Base-by-base conservation (phyloP, 1,140 invertebrate species). In the Drusus annulatus region DNA sequence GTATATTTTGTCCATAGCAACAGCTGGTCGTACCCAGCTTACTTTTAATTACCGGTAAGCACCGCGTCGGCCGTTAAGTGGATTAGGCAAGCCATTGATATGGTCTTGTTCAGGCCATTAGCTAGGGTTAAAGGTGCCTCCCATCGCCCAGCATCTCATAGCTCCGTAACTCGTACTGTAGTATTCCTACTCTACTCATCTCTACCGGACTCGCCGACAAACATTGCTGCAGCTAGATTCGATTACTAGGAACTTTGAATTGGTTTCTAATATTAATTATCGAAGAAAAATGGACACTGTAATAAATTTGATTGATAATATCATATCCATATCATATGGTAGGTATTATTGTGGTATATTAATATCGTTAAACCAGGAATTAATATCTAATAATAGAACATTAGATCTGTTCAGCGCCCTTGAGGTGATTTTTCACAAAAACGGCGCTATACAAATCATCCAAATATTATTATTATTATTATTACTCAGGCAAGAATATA, bases 11-110 rank as follows among this genome's bases (percentile, higher is more conserved):
- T 21, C n/a, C n/a, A 23, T 60, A 23, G 23, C 56, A 19, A 60
- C 19, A 60, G 56, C 10, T 0, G 8, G 10, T 45, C 31, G 62
- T 25, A 25, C 16, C 62, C 36, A 50, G 65, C 21, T 69, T 8
- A 51, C 15, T 36, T 50, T n/a, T 69, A 69, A 69, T 69, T 69
- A 69, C 31, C 65, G 45, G 65, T 17, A 45, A 69, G 36, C 28
- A 17, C 65, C 36, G 36, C 36, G 65, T 15, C n/a, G 36, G 36
- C 36, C 2, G 56, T 65, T 69, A 69, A 69, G 28, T 69, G 36
- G 36, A 69, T 69, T 69, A 69, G 36, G n/a, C 65, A 31, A 16
- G 62, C 25, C 31, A 50, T 69, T 50, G 65, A 45, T 69, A 23
- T 45, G 36, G n/a, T 25, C 65, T 17, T 69, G 65, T 51, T 50